phyloP scores from a whole-genome alignment of 2,888 invertebrate genomes.

The Anarsia innoxiella region DNA sequence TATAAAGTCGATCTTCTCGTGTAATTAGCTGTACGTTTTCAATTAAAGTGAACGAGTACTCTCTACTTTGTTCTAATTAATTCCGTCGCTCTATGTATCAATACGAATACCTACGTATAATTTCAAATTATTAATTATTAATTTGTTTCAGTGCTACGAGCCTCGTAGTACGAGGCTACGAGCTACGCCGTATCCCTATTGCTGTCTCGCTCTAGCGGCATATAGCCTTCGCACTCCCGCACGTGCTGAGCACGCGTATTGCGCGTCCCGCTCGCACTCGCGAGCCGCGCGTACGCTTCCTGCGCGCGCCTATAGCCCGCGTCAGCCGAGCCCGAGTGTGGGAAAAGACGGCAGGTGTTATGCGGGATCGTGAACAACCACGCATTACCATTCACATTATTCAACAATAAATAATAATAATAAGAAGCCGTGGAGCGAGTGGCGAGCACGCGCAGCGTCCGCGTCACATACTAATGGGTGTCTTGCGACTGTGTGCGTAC shows the following conservation, averaged over 20 bases:
- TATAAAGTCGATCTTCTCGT: conserved; percentile 19
- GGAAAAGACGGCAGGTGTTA: conserved; percentile 78
- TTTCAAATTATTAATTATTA: neutral
- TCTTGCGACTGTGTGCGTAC: conserved; percentile 41
- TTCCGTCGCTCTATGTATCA: conserved; percentile 26
- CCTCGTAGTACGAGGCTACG: conserved; percentile 31
- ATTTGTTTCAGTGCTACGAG: conserved; percentile 33
- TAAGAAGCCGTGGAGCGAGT: conserved; percentile 73
- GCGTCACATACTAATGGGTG: conserved; percentile 62
- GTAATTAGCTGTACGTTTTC: conserved; percentile 26
- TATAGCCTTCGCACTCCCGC: conserved; percentile 36
- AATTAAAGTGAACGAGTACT: conserved; percentile 32
- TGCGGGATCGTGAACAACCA: conserved; percentile 76
- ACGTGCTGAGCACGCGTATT: conserved; percentile 41
- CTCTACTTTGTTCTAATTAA: conserved; percentile 25
- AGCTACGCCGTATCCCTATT: conserved; percentile 38
- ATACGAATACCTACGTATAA: too few relatives aligned
- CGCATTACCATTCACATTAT: conserved; percentile 76
- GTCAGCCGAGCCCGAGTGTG: conserved; percentile 59
- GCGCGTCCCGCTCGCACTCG: conserved; percentile 51
- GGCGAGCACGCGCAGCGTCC: conserved; percentile 69
- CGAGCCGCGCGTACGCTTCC: conserved; percentile 41
- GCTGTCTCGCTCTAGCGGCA: conserved; percentile 34
- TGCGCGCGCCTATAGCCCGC: conserved; percentile 53
- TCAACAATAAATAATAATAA: conserved; percentile 76